Conservation (phyloP, 2,888 invertebrate genomes). For the Rambutsinella grinnellia region DNA sequence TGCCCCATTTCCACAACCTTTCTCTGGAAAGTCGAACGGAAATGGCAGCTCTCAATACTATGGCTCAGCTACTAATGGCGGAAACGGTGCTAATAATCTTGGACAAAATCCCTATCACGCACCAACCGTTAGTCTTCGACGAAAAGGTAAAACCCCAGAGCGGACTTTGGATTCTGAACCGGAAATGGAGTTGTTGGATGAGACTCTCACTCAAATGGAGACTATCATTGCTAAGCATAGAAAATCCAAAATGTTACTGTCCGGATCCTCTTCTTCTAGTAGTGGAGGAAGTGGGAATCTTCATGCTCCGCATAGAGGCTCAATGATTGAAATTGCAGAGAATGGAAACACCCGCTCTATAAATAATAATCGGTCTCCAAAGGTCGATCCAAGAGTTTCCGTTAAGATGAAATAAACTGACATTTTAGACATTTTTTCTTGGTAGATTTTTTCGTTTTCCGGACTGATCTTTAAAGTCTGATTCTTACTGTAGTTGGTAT, state of each 20-base stretch:
- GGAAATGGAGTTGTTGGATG: conserved; percentile 55
- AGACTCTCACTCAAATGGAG: conserved; percentile 49
- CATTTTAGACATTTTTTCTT: not conserved
- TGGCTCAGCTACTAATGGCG: conserved; percentile 4
- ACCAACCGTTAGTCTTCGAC: conserved; percentile 28
- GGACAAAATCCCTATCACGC: conserved; percentile 10
- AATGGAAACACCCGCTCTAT: conserved; percentile 15
- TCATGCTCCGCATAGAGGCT: conserved; percentile 22
- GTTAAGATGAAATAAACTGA: not conserved
- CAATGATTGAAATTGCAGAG: conserved; percentile 44
- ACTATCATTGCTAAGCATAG: conserved; percentile 43
- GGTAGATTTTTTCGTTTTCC: not conserved
- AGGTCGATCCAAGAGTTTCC: conserved; percentile 11
- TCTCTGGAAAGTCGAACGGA: conserved; percentile 30
- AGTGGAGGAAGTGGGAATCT: conserved; percentile 18
- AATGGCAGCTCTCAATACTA: conserved; percentile 35
- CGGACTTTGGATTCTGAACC: conserved; percentile 44
- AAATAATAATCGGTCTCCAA: conserved; percentile 37
- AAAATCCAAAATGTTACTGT: conserved; percentile 42
- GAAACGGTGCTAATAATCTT: too few relatives aligned
- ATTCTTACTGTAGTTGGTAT: too few relatives aligned
- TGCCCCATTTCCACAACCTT: not conserved
- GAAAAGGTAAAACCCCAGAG: conserved; percentile 45
- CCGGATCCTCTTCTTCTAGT: conserved; percentile 7
- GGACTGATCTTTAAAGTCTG: conserved; percentile 27